phyloP scores from a whole-genome alignment of 2,113 vertebrate genomes.

The Vulpes lagopus region DNA sequence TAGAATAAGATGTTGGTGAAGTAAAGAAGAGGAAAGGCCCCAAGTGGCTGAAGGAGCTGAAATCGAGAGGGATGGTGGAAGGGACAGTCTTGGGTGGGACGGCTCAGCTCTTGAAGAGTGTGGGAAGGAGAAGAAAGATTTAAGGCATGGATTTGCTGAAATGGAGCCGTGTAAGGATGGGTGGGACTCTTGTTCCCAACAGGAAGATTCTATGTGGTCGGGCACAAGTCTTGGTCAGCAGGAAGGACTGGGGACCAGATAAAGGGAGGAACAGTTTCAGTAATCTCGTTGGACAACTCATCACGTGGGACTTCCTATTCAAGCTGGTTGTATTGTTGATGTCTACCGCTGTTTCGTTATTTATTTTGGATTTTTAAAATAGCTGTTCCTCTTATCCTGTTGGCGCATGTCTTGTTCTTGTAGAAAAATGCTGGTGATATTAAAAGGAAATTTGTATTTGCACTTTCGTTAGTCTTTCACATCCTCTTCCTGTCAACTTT shows the following conservation, averaged over 20 bases:
- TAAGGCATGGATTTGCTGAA: background rate
- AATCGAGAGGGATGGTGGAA: background rate
- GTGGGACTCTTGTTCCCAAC: background rate
- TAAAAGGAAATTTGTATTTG: slow-evolving; percentile 81
- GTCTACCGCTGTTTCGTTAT: slow-evolving; percentile 27
- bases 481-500: slow-evolving; percentile 80
- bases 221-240: background rate
- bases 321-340: background rate
- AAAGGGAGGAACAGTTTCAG: background rate
- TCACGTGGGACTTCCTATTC: background rate
- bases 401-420: slow-evolving; percentile 77
- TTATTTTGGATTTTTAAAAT: slow-evolving; percentile 73
- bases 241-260: background rate
- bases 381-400: slow-evolving; percentile 77
- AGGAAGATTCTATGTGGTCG: background rate
- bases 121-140: background rate
- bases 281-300: background rate
- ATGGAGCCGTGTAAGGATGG: background rate
- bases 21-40: background rate
- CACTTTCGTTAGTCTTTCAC: slow-evolving; percentile 76
- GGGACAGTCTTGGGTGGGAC: background rate
- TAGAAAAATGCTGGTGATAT: slow-evolving; percentile 72
- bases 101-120: background rate
- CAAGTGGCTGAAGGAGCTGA: background rate
- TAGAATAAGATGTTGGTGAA: background rate